A percentile compares a stretch with the other conserved stretches of the same genome.
These are phyloP conservation scores for Bufo gargarizans DNA, from an alignment of 2,113 vertebrate genomes.

Conservation along the genomic window DNA sequence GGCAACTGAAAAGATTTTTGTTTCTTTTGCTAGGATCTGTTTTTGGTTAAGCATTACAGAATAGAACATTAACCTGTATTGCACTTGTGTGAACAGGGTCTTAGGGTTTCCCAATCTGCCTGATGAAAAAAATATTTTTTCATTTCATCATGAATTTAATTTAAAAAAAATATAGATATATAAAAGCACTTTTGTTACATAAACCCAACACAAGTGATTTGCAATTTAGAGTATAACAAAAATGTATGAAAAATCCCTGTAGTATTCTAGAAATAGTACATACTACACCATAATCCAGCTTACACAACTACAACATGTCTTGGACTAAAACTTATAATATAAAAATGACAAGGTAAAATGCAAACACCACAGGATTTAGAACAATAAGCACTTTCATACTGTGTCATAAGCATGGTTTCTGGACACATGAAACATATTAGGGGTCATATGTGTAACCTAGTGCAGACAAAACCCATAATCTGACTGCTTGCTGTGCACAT, in stretches of 20 bases:
- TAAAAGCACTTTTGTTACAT: slow-evolving; percentile 16
- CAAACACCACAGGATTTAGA: background rate
- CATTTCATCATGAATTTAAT: background rate
- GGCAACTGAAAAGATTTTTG: too few species aligned
- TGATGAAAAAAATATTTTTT: background rate
- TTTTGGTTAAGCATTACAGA: background rate
- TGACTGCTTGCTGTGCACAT: background rate
- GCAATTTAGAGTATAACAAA: background rate
- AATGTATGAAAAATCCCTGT: slow-evolving; percentile 36
- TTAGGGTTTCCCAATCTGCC: background rate
- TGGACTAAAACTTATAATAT: background rate
- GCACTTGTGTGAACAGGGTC: background rate
- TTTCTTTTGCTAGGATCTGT: background rate
- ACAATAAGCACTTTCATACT: background rate
- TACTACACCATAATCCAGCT: background rate
- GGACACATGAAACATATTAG: background rate
- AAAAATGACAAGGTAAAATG: background rate
- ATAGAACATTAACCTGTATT: background rate
- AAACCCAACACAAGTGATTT: background rate
- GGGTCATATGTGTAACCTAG: background rate
- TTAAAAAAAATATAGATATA: background rate
- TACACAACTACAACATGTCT: slow-evolving; percentile 1
- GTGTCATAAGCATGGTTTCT: background rate
- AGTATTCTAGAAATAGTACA: slow-evolving; percentile 26
- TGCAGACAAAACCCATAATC: background rate